Evolutionary conservation across 92 coral and sea anemone genomes (phyloP), one percentile per base, ranked within the genome.

Genomic region (Bergia puertoricense): DNA sequence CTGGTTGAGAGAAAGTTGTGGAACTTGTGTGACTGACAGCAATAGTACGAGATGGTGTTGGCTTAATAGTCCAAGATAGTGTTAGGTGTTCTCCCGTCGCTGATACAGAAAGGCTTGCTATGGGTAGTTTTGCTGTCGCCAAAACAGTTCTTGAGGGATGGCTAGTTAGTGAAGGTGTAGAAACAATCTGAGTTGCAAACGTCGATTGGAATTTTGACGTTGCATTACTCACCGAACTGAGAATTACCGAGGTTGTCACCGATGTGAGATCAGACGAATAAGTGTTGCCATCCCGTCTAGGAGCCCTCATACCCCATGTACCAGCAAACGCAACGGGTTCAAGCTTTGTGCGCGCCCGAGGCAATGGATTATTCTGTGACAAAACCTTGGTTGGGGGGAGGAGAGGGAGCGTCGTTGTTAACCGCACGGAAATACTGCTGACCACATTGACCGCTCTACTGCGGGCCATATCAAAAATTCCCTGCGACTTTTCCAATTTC

Each of bases 61-160:
- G 79, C 50, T 45, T 76, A 23, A 76, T 40, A n/a, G 79, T 76
- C 79, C 51, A 76, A 76, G 79, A 76, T 76, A 51, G 50, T 10
- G 50, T 42, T 30, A 76, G 2, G 59, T 54, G 36, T 40, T 76
- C 54, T 76, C 46, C 18, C 22, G 79, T 76, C n/a, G 10, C 79
- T 76, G 79, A 76, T 76, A 41, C 54, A 39, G 79, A 39, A 45
- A 42, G 46, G 44, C 8, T 13, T 38, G 20, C 9, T 74, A 43
- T 74, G 45, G 78, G 51, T 42, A 76, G 4, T 0, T 42, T 30
- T 42, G 8, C 23, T 76, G 80, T 76, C 3, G 16, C 14, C 7
- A 4, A 43, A 76, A 8, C 51, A n/a, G 80, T 76, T n/a, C 44
- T 76, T 76, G 80, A 76, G 2, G 7, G 51, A 13, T 8, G 51